Percentiles rank a stretch among this genome's conserved stretches.
These are phyloP conservation scores for Arrhopalites spinosus DNA, from an alignment of 2,888 invertebrate genomes.

Conservation along the genomic window DNA sequence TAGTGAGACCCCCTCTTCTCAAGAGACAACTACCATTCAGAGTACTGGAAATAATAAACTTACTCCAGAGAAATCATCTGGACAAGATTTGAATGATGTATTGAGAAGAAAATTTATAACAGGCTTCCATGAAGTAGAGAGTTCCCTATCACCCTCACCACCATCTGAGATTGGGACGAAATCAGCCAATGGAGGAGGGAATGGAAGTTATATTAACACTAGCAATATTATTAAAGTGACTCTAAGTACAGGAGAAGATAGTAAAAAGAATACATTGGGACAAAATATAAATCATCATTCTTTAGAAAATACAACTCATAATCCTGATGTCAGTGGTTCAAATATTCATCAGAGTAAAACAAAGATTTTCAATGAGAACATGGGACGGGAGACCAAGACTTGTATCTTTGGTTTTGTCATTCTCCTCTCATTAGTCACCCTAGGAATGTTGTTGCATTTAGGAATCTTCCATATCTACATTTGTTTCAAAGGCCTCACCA, in stretches of 20 bases:
- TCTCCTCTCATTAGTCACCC: constrained; percentile 73
- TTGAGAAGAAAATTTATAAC: background rate
- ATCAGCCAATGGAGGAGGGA: background rate
- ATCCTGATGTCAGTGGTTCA: background rate
- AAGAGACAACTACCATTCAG: background rate
- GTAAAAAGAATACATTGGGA: background rate
- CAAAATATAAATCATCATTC: constrained; percentile 1
- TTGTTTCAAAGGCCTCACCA: constrained; percentile 80
- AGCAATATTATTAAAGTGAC: constrained; percentile 12
- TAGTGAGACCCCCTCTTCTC: background rate
- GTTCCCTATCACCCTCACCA: background rate
- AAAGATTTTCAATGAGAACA: constrained; percentile 13
- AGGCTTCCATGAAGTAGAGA: background rate
- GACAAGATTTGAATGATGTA: background rate
- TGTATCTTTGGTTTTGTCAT: constrained; percentile 69
- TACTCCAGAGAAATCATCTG: background rate
- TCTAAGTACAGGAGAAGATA: background rate
- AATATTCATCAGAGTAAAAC: constrained; percentile 23
- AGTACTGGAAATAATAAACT: background rate
- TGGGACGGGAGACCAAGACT: constrained; percentile 49
- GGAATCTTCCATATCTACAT: constrained; percentile 89
- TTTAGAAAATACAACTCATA: background rate
- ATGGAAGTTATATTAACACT: constrained; percentile 11
- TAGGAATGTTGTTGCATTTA: constrained; percentile 78
- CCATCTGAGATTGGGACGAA: too few relatives aligned